Evolutionary conservation across 37 sponge, comb jelly and placozoan species (phyloP), one percentile per base, ranked within the genome.

Genomic region (Geodia barretti): DNA sequence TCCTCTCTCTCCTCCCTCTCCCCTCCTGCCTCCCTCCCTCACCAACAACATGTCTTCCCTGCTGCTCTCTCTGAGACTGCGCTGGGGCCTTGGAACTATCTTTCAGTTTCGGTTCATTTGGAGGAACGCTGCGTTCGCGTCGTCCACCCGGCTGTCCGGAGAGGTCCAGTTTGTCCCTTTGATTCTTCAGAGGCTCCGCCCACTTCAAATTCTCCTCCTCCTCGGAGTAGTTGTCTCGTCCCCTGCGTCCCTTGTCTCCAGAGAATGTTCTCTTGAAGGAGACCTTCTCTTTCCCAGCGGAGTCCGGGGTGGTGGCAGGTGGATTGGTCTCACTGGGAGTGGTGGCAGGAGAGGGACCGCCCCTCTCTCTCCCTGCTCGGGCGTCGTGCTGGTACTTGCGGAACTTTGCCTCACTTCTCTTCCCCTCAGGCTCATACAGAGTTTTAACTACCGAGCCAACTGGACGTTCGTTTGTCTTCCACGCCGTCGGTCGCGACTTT

Each of bases 401-500:
- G 32, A 92, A 92, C 69, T 92, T 92, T 28, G 78, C 86, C 0
- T 38, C 86, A 73, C 93, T 92, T 25, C 74, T 62, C 25, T 72
- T 85, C 1, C 93, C 93, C 59, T 92, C 93, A 1, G 93, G 93
- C 39, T 92, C 93, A 62, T 92, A 92, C 32, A 92, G 70, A 9
- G 73, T 84, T 34, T 83, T 83, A 30, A 60, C 64, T n/a, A 82
- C 72, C 4, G 62, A 64, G 29, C 84, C 83, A 4, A 81, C 85
- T 20, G 85, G 89, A 31, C 93, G 34, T 21, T 82, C 82, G 17
- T 65, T 75, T 17, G 64, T 39, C 26, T 78, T 76, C 86, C 86
- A 84, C 8, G 84, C 84, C 40, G 73, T 64, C 23, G 30, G 54
- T 41, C 69, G 59, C 7, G 35, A 28, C 61, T 75, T 75, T 0